Conservation (phyloP, 2,888 invertebrate species). For the Saturnia pavonia region DNA sequence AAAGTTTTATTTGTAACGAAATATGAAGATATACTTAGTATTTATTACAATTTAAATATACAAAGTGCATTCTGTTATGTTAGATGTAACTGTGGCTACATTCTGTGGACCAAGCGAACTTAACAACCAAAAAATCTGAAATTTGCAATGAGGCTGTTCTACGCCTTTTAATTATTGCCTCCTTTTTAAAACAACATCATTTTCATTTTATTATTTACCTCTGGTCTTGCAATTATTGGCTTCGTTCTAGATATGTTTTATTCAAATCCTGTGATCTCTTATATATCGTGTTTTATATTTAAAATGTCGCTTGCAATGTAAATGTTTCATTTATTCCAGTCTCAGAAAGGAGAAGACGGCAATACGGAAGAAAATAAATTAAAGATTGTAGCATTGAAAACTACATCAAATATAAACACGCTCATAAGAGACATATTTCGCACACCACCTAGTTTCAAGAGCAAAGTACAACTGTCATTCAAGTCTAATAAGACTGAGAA, state of each 20-base stretch:
- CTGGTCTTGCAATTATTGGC: no score
- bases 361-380: constrained; percentile 90
- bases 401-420: constrained; percentile 95
- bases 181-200: no score
- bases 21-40: no score
- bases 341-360: constrained; percentile 87
- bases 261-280: no score
- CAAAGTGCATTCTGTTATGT: neutral
- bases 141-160: no score
- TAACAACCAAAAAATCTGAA: neutral
- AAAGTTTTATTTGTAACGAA: neutral
- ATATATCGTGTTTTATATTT: neutral
- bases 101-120: neutral
- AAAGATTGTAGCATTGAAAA: constrained; percentile 91
- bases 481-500: constrained; percentile 65
- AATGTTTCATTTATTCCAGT: constrained; percentile 63
- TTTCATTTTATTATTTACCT: no score
- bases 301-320: neutral
- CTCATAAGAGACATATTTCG: constrained; percentile 97
- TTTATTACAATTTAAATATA: neutral
- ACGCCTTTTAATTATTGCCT: no score
- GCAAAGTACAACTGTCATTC: constrained; percentile 89
- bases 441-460: constrained; percentile 95
- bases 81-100: neutral
- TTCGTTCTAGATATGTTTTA: no score